Evolutionary conservation across 2,113 vertebrate species (phyloP), one percentile per base, ranked within the genome.

Genomic region (Muntiacus reevesi): DNA sequence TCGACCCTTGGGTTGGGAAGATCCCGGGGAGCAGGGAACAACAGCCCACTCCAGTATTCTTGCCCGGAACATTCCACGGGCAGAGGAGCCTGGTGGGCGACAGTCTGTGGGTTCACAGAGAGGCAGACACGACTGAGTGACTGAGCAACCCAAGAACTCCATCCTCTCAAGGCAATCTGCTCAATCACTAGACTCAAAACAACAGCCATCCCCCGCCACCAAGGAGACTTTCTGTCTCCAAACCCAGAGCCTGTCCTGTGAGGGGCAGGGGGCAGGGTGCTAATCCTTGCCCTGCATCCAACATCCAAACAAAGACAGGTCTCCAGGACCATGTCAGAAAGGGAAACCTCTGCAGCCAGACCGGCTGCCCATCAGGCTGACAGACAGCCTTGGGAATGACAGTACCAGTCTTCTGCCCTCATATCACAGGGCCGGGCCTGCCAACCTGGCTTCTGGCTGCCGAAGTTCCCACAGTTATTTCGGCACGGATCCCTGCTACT

Each of bases 121-220:
- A 76, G 23, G 43, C 71, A 76, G 71, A 43, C 71, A 14, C 14
- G 23, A 76, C 71, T 76, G 40, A 76, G 11, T 27, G 23, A 76
- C 23, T 76, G 40, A 43, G 67, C 67, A 71, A 40, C 17, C 60
- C 90, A 50, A 89, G 23, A 71, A 36, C 21, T n/a, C 15, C 2
- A 30, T 83, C 64, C 16, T 82, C 91, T 64, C 57, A 43, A 60
- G 59, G 64, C 0, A 1, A 55, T 40, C 87, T 71, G 88, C 79
- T 90, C 81, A 82, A 60, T 96, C 54, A 85, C 33, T 60, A 55
- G 94, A 87, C 60, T 93, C 88, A 89, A 79, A 96, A 82, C 13
- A 52, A 92, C 57, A 92, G 81, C 2, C 0, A 13, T 16, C 30
- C 43, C 84, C 5, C 25, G 10, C n/a, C 36, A 27, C 71, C 40